Base-by-base conservation (phyloP, 1,140 invertebrate genomes). In the Lepidotrigona ventralis region DNA sequence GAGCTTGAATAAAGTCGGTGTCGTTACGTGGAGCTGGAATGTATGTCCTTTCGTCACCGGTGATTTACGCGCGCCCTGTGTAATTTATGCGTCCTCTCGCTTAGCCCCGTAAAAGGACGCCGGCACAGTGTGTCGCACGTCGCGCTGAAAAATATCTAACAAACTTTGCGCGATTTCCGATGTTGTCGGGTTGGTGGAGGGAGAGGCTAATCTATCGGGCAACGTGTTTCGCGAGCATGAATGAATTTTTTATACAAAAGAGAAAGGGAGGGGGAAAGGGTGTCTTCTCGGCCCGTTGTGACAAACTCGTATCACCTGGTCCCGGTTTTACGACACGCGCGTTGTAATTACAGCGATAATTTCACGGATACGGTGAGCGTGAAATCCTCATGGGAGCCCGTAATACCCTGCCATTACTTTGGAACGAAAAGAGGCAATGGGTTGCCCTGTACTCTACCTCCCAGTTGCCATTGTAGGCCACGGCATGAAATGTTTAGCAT, bases 341-440 rank as follows among this genome's bases (percentile, higher is more conserved):
- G 87, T 86, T 85, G 89, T 92, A 92, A 93, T 93, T 92, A 93
- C 89, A 75, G 83, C 89, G 89, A 93, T 93, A 93, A 93, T 93
- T 93, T 88, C 90, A 87, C 60, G 83, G 76, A 46, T 64, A 74
- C 79, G 76, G 72, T 71, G 76, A 70, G 53, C 70, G 84, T 87
- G 79, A 64, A 73, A 87, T 90, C 86, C 91, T 83, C 88, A 19
- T 29, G 85, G 88, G 89, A 74, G 33, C 60, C 83, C 86, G 73
- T 92, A 92, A 93, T 92, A 88, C 86, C 81, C 89, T 53, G 84
- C 89, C 89, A 90, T 92, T 93, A 93, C 87, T 90, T 89, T 79
- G 75, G 63, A 26, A 69, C 75, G 60, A 87, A 85, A 85, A 82
- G 86, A 76, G 74, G 76, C 70, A 60, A 88, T 64, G 78, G 70